A percentile compares a stretch with the other conserved stretches of the same genome.
Evolutionary conservation across 37 sponge, comb jelly and placozoan genomes (phyloP).

Genomic region (Halisarca cf. caerulea): DNA sequence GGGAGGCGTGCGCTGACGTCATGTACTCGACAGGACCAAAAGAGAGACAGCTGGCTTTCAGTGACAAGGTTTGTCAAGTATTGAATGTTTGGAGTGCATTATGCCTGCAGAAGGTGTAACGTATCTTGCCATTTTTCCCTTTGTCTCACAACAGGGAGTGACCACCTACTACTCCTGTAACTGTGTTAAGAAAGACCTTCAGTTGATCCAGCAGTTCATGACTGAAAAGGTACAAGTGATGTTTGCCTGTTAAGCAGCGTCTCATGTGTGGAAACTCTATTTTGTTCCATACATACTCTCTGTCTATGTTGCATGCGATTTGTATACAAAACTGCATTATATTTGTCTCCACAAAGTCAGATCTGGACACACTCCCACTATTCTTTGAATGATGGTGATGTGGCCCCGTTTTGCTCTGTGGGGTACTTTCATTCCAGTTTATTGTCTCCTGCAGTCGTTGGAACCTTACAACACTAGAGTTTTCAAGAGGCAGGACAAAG

Average conservation of each 20-base stretch:
- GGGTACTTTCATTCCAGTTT: too few relatives aligned
- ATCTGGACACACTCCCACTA: too few relatives aligned
- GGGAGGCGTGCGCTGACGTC: slow-evolving; percentile 57
- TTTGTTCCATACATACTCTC: too few relatives aligned
- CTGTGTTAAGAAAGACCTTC: slow-evolving; percentile 64
- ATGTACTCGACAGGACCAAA: slow-evolving; percentile 65
- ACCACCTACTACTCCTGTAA: slow-evolving; percentile 88
- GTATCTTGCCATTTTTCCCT: neutral
- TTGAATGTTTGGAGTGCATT: too few relatives aligned
- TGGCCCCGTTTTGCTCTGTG: too few relatives aligned
- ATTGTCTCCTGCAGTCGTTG: slow-evolving; percentile 58
- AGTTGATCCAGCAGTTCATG: slow-evolving; percentile 86
- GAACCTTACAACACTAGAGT: slow-evolving; percentile 86
- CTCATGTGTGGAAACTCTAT: too few relatives aligned
- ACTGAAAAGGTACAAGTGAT: slow-evolving; percentile 75
- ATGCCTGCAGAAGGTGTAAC: too few relatives aligned
- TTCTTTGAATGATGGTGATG: too few relatives aligned
- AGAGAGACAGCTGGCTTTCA: slow-evolving; percentile 72
- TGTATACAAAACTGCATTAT: too few relatives aligned
- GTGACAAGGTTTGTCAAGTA: slow-evolving; percentile 51
- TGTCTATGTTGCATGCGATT: too few relatives aligned
- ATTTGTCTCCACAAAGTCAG: too few relatives aligned
- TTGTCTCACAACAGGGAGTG: slow-evolving; percentile 56
- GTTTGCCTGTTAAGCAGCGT: too few relatives aligned
- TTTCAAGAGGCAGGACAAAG: slow-evolving; percentile 66